phyloP scores from a whole-genome alignment of 2,113 vertebrate genomes.

The Synchiropus splendidus region DNA sequence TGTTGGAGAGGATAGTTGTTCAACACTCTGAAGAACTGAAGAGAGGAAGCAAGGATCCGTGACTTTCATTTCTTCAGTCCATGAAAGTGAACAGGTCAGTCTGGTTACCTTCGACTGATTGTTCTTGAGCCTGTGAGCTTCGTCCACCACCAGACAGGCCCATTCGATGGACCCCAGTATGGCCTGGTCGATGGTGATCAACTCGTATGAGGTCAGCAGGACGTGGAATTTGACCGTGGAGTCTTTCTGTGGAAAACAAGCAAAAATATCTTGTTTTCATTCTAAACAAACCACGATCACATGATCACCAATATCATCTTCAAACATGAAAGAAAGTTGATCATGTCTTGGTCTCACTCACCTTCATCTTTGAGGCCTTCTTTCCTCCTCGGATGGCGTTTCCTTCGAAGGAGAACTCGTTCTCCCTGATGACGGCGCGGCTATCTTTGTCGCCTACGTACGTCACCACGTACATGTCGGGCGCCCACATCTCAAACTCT shows the following conservation, averaged over 20 bases:
- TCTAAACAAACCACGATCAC: too few relatives aligned
- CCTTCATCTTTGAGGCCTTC: constrained; percentile 96
- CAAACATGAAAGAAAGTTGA: not conserved
- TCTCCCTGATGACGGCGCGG: constrained; percentile 91
- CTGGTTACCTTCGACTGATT: constrained; percentile 91
- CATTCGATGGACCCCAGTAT: constrained; percentile 93
- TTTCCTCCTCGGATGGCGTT: constrained; percentile 93
- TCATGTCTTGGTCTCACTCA: constrained; percentile 28
- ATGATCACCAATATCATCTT: too few relatives aligned
- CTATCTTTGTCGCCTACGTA: constrained; percentile 95
- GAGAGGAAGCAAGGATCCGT: not conserved
- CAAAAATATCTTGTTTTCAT: too few relatives aligned
- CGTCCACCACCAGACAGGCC: constrained; percentile 95
- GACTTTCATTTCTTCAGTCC: not conserved
- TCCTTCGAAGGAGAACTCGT: constrained; percentile 95
- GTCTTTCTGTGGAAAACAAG: constrained; percentile 90
- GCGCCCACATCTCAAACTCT: constrained; percentile 98
- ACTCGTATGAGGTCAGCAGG: constrained; percentile 87
- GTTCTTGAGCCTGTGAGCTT: constrained; percentile 95
- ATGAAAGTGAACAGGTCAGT: not conserved
- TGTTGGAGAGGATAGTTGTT: constrained; percentile 95
- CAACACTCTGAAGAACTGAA: constrained; percentile 88
- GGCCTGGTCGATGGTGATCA: constrained; percentile 95
- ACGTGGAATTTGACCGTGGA: constrained; percentile 92
- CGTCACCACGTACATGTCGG: constrained; percentile 96